phyloP scores from a whole-genome alignment of 2,888 invertebrate species.

The Melanotus villosus region DNA sequence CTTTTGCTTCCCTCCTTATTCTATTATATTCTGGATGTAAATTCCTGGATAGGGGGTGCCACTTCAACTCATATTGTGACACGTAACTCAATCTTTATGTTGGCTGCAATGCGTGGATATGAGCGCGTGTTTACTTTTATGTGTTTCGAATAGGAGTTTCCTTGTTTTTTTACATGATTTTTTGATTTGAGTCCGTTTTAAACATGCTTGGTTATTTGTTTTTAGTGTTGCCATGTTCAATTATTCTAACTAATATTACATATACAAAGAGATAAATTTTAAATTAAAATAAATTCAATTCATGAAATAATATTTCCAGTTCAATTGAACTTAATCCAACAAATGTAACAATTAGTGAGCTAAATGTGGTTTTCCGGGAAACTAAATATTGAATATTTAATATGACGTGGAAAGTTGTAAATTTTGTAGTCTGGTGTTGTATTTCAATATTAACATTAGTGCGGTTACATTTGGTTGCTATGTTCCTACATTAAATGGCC shows the following conservation, averaged over 20 bases:
- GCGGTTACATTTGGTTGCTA: background rate
- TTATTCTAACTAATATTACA: background rate
- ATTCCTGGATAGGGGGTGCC: slow-evolving; percentile 45
- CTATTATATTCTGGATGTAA: slow-evolving; percentile 51
- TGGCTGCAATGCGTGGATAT: slow-evolving; percentile 34
- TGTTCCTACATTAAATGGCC: background rate
- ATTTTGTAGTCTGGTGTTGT: background rate
- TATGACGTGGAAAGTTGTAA: background rate
- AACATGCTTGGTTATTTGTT: background rate
- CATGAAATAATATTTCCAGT: too few relatives aligned
- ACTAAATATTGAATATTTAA: background rate
- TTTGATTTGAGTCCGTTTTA: background rate
- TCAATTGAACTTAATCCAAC: too few relatives aligned
- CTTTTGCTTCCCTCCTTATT: slow-evolving; percentile 42
- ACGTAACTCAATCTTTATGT: slow-evolving; percentile 50
- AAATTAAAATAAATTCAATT: too few relatives aligned
- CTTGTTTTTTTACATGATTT: background rate
- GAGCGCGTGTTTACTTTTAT: slow-evolving; percentile 30
- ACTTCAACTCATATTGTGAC: slow-evolving; percentile 50
- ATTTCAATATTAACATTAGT: slow-evolving; percentile 10
- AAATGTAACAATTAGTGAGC: background rate
- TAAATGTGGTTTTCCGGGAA: background rate
- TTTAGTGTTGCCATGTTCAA: background rate
- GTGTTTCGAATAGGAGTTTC: background rate
- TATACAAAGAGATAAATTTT: background rate